A percentile compares a stretch with the other conserved stretches of the same genome.
Evolutionary conservation across 2,888 invertebrate species (phyloP).

Genomic region (Masnerella sp.): DNA sequence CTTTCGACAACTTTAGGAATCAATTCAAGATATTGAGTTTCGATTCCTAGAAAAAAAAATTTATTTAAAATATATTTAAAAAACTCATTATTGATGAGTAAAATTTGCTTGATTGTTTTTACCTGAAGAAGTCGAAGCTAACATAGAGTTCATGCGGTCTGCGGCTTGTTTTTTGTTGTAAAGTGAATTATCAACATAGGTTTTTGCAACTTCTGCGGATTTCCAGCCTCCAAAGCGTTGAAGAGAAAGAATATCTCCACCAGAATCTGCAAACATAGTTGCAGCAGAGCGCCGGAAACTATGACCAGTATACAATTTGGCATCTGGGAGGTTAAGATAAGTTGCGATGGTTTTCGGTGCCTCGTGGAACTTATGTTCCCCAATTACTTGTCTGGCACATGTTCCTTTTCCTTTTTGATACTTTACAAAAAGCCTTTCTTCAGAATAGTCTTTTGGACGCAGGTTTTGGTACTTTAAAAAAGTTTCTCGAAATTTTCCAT

Average conservation of each 20-base stretch:
- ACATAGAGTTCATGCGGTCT: too few relatives aligned
- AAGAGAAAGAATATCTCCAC: conserved; percentile 21
- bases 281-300: conserved; percentile 48
- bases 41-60: too few relatives aligned
- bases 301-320: conserved; percentile 37
- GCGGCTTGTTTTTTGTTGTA: conserved; percentile 9
- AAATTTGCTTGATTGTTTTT: too few relatives aligned
- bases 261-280: conserved; percentile 39
- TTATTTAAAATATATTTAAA: too few relatives aligned
- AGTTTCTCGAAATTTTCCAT: conserved; percentile 2
- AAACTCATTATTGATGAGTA: too few relatives aligned
- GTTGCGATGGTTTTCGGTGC: conserved; percentile 43
- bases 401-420: conserved; percentile 22
- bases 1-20: too few relatives aligned
- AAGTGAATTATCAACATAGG: conserved; percentile 26
- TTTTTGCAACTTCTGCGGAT: conserved; percentile 32
- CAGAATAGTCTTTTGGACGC: not conserved
- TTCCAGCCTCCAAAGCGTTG: conserved; percentile 47
- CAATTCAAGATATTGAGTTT: too few relatives aligned
- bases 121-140: too few relatives aligned
- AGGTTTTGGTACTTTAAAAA: conserved; percentile 14
- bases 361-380: conserved; percentile 39
- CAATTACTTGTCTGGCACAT: conserved; percentile 34
- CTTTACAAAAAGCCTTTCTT: conserved; percentile 6
- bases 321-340: conserved; percentile 34